Base-by-base conservation (phyloP, 2,888 invertebrate genomes). In the Rotaria macrura region DNA sequence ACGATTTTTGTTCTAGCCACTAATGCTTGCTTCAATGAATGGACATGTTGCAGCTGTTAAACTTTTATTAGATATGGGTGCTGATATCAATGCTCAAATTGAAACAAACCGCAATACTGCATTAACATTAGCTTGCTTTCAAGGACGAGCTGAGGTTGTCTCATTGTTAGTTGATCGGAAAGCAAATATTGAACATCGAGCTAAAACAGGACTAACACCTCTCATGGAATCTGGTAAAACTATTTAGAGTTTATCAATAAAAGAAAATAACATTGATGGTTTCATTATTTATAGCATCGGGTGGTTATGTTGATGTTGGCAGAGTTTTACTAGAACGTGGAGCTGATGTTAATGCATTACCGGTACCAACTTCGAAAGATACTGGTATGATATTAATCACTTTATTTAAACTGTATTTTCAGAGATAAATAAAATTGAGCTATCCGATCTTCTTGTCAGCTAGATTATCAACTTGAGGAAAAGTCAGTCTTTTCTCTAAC, bases 21-120 rank as follows among this genome's bases (percentile, higher is more conserved):
- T 99, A 85, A 99, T 99, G 99, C 91, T 99, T 89, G 97, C 98
- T 34, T 96, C 98, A 43, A 99, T 99, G 98, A 99, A 99, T 92
- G 98, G 98, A 0, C 96, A 96, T 90, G 94, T 94, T 14, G 95
- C 95, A 87, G 97, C 97, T 79, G 98, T 98, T 83, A 95, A 95
- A 89, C 92, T 98, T 87, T 93, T 99, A 86, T 93, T 99, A 87
- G 98, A 99, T 91, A 96, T 96, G 94, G 98, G 98, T 88, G 96
- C 96, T 89, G 99, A 99, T 91, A 99, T 99, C 89, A 99, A 99
- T 92, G 98, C 99, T 88, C 96, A 92, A 90, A 99, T 99, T 89
- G 99, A 99, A 92, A 99, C 99, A 74, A 99, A 99, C 92, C 93
- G 97, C 86, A 99, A 99, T 91, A 99, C 99, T 47, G 99, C 99